Evolutionary conservation across 2,797 vertebrate genomes (phyloP).

Genomic region (Amblyopsis hoosieri): DNA sequence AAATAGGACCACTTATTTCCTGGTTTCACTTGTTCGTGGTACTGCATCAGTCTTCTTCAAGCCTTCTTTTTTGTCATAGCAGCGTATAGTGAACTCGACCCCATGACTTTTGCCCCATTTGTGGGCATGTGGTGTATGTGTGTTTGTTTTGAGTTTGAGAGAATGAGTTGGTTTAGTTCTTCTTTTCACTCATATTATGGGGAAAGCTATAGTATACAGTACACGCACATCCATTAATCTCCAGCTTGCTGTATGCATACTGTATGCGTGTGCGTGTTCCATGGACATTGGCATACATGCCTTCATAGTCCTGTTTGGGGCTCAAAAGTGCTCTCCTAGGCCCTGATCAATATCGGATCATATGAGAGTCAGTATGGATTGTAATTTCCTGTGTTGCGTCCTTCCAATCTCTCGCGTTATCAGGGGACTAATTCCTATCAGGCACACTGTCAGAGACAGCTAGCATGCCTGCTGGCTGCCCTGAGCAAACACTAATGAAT

Average conservation of each 20-base stretch:
- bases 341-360: conserved; percentile 62
- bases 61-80: no score
- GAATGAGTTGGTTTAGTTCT: background rate
- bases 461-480: conserved; percentile 45
- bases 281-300: background rate
- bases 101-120: no score
- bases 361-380: conserved; percentile 74
- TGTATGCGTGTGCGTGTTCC: no score
- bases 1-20: no score
- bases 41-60: no score
- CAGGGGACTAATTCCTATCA: conserved; percentile 72
- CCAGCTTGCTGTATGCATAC: no score
- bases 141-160: background rate
- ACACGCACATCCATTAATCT: no score
- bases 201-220: background rate
- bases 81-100: no score
- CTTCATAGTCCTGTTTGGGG: background rate
- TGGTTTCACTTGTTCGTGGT: no score
- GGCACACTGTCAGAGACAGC: conserved; percentile 51
- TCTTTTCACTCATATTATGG: no score
- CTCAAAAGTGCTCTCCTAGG: conserved; percentile 28
- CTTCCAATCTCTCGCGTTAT: conserved; percentile 69
- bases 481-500: conserved; percentile 60
- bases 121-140: background rate
- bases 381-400: conserved; percentile 69